Conservation (phyloP, 2,888 invertebrate species). For the Scaptomyza polygonia region DNA sequence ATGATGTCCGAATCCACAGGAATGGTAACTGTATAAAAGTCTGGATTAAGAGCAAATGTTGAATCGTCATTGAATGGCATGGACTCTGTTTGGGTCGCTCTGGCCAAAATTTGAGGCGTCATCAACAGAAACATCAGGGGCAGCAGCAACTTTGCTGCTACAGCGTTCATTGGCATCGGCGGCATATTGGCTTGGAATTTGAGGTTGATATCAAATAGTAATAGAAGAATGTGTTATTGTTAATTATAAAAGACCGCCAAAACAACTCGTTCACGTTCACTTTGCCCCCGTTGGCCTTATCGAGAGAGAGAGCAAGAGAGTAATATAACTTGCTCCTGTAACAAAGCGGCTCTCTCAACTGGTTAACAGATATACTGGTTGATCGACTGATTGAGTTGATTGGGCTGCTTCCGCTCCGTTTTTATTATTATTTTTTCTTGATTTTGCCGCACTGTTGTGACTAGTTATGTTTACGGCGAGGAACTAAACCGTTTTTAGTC, state of each 20-base stretch:
- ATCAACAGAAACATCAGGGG: slow-evolving; percentile 20
- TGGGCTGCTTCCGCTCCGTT: slow-evolving; percentile 48
- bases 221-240: slow-evolving; percentile 22
- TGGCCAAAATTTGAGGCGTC: slow-evolving; percentile 8
- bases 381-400: slow-evolving; percentile 17
- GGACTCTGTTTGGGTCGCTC: background rate
- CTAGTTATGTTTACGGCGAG: slow-evolving; percentile 83
- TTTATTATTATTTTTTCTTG: background rate
- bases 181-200: slow-evolving; percentile 60
- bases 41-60: slow-evolving; percentile 10
- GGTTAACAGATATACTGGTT: slow-evolving; percentile 42
- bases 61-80: slow-evolving; percentile 15
- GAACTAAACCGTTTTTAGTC: slow-evolving; percentile 81
- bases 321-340: slow-evolving; percentile 61
- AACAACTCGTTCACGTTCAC: slow-evolving; percentile 66
- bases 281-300: slow-evolving; percentile 62
- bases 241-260: slow-evolving; percentile 47
- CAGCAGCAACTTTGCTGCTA: slow-evolving; percentile 20
- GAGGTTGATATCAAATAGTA: slow-evolving; percentile 36
- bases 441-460: slow-evolving; percentile 63
- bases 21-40: slow-evolving; percentile 47
- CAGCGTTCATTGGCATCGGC: slow-evolving; percentile 59
- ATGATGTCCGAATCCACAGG: slow-evolving; percentile 41
- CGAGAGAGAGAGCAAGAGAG: slow-evolving; percentile 14
- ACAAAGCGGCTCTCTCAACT: slow-evolving; percentile 22